Conservation (phyloP, 2,888 invertebrate genomes). For the Cosmopolites sordidus region DNA sequence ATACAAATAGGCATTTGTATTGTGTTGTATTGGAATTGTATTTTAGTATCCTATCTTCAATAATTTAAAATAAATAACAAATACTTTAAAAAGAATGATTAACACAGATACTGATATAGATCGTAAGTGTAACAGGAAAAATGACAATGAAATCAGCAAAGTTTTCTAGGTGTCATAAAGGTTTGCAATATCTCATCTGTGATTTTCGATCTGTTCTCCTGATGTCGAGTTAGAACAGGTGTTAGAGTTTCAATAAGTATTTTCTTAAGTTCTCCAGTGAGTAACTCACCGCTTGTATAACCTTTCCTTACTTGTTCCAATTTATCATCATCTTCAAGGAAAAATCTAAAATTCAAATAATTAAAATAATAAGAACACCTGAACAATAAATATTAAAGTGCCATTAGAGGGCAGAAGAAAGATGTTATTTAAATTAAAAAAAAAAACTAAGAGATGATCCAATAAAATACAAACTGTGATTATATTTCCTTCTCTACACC, state of each 20-base stretch:
- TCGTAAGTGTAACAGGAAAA: not conserved
- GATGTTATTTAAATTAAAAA: not conserved
- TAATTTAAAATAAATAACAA: too few species aligned
- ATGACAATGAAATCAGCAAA: constrained; percentile 9
- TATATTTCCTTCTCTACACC: too few species aligned
- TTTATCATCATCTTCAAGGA: constrained; percentile 87
- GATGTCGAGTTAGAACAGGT: constrained; percentile 77
- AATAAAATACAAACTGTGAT: too few species aligned
- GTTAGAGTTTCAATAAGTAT: constrained; percentile 77
- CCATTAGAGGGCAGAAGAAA: not conserved
- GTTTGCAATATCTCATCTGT: constrained; percentile 80
- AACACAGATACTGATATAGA: too few species aligned
- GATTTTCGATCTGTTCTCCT: constrained; percentile 70
- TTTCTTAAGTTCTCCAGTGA: constrained; percentile 94
- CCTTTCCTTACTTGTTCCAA: constrained; percentile 67
- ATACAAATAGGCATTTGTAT: too few species aligned
- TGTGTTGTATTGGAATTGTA: too few species aligned
- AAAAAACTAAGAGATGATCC: not conserved
- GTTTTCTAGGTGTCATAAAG: constrained; percentile 80
- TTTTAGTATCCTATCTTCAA: too few species aligned
- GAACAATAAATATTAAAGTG: too few species aligned
- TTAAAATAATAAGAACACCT: too few species aligned
- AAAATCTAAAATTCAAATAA: constrained; percentile 56
- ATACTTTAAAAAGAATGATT: too few species aligned
- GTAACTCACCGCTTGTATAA: constrained; percentile 80